Evolutionary conservation across 2,888 invertebrate species (phyloP).

Genomic region (Peribatodes rhomboidaria): DNA sequence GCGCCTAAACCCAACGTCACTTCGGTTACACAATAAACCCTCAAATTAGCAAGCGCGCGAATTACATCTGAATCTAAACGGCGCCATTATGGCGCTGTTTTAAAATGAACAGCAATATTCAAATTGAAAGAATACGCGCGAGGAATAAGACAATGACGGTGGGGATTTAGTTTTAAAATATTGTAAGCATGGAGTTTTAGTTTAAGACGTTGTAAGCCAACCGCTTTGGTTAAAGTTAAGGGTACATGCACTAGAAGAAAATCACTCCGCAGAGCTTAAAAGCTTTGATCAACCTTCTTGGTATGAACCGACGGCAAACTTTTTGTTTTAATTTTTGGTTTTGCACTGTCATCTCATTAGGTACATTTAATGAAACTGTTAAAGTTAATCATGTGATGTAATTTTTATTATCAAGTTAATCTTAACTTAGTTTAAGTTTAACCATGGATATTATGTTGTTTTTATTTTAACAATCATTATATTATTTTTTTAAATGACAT

Average conservation of each 20-base stretch:
- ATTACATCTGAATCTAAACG: conserved; percentile 84
- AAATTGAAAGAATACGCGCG: conserved; percentile 84
- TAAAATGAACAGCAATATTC: conserved; percentile 84
- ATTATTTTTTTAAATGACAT: neutral
- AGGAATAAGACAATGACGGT: conserved; percentile 78
- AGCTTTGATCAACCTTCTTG: conserved; percentile 1
- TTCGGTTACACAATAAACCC: conserved; percentile 77
- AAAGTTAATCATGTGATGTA: no score
- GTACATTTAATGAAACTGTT: no score
- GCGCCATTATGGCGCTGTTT: conserved; percentile 81
- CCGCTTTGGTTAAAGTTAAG: neutral
- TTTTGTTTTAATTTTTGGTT: neutral
- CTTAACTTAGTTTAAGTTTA: no score
- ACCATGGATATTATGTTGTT: no score
- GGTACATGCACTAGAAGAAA: neutral
- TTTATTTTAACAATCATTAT: no score
- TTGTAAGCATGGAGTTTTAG: neutral
- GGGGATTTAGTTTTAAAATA: neutral
- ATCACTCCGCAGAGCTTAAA: neutral
- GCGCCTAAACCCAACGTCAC: conserved; percentile 73
- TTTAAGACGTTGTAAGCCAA: neutral
- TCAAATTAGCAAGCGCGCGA: conserved; percentile 82
- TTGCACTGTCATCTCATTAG: neutral
- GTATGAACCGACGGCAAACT: neutral
- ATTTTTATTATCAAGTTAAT: no score